A percentile compares a stretch with the other conserved stretches of the same genome.
Conservation (phyloP, 1,140 invertebrate genomes). For the Neuroterus valhalla region DNA sequence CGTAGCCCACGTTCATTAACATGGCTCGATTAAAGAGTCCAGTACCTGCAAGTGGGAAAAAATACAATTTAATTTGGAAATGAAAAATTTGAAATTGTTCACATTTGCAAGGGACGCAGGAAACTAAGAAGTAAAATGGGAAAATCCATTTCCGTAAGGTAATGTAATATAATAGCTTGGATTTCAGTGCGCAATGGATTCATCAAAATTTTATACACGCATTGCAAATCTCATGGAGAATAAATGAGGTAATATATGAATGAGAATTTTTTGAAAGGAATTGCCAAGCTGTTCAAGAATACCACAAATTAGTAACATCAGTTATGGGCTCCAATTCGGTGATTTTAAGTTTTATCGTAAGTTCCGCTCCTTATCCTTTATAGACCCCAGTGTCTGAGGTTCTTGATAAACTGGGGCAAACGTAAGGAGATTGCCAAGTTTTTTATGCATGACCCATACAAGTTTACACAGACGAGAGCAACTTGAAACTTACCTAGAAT, state of each 20-base stretch:
- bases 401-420: conserved; percentile 10
- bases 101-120: no score
- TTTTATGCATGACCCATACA: conserved; percentile 1
- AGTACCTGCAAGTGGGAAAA: conserved; percentile 71
- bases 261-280: neutral
- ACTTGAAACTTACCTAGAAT: neutral
- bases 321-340: conserved; percentile 4
- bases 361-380: neutral
- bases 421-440: conserved; percentile 9
- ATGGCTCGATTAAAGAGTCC: conserved; percentile 92
- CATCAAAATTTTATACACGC: no score
- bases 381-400: neutral
- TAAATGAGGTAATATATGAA: no score
- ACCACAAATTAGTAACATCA: neutral
- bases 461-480: neutral
- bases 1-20: conserved; percentile 96
- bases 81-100: neutral
- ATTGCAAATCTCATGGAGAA: no score
- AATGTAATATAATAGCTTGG: no score
- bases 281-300: neutral
- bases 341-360: conserved; percentile 2
- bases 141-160: no score
- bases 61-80: neutral
- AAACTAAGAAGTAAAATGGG: no score
- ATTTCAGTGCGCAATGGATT: no score